Evolutionary conservation across 1,140 invertebrate species (phyloP), one percentile per base, ranked within the genome.

Genomic region (Lepidurus packardi): DNA sequence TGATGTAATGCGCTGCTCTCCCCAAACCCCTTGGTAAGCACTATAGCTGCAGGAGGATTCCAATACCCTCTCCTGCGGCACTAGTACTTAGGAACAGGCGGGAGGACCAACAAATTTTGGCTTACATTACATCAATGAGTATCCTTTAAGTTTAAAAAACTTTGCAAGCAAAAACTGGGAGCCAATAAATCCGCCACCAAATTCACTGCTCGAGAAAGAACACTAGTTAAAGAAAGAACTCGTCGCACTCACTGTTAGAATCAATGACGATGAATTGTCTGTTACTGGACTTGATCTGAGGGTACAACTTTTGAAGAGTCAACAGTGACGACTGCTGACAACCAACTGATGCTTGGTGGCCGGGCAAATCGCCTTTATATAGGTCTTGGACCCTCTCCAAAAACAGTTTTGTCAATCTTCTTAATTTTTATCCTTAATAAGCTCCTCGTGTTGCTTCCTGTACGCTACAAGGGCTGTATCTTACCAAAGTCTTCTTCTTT

Each of bases 11-110:
- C 13, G 53, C 53, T n/a, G 53, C 53, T 65, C 53, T 65, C 53
- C 53, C 53, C 53, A n/a, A 65, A 65, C 53, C 53, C 53, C 53
- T 65, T 65, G 53, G 53, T 65, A 65, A 65, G 53, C 53, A 65
- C 53, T 65, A 65, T 65, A 65, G 53, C 53, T 65, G 53, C 53
- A 65, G 53, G 53, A 65, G 53, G 53, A 65, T 21, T 65, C 53
- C 16, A 1, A 65, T 65, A n/a, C 53, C 53, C 53, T 65, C 53
- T 65, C 53, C 53, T 65, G 53, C 53, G 53, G 53, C 53, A 65
- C 53, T 65, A 65, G 53, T 65, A 65, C 53, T 65, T 65, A 65
- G 53, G 53, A 65, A 65, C 53, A 65, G 53, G 53, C 53, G 53
- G 53, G 53, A 65, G 53, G 16, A 65, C 53, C 53, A 65, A 65